These are phyloP conservation scores for Coregonus suidteri DNA, from an alignment of 2,797 vertebrate genomes.

Conservation along the genomic window DNA sequence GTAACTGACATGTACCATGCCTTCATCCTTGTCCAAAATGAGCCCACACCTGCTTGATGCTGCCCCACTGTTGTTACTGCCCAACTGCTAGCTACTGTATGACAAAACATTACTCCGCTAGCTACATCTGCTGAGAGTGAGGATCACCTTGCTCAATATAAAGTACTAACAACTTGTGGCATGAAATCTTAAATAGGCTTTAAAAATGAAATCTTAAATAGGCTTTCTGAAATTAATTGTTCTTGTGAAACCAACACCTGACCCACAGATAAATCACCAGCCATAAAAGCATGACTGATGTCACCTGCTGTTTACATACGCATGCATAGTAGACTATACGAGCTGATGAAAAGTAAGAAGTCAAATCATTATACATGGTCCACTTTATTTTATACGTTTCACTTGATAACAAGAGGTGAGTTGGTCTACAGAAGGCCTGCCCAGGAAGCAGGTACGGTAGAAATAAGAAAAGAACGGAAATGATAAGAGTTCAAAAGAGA, in stretches of 20 bases:
- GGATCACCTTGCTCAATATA: neutral
- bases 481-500: too few relatives aligned
- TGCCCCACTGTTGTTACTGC: neutral
- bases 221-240: too few relatives aligned
- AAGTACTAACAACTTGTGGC: too few relatives aligned
- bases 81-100: neutral
- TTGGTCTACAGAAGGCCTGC: constrained; percentile 27
- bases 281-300: neutral
- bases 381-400: constrained; percentile 67
- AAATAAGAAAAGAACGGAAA: constrained; percentile 9
- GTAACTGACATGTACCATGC: neutral
- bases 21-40: neutral
- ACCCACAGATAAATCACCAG: neutral
- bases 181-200: neutral
- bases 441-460: constrained; percentile 19
- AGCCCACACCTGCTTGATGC: neutral
- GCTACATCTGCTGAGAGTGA: neutral
- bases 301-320: constrained; percentile 14
- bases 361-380: constrained; percentile 45
- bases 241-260: neutral
- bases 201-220: neutral
- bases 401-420: too few relatives aligned
- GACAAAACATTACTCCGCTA: neutral
- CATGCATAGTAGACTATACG: neutral
- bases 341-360: neutral